Evolutionary conservation across 2,113 vertebrate species (phyloP).

Genomic region (Murina feae): DNA sequence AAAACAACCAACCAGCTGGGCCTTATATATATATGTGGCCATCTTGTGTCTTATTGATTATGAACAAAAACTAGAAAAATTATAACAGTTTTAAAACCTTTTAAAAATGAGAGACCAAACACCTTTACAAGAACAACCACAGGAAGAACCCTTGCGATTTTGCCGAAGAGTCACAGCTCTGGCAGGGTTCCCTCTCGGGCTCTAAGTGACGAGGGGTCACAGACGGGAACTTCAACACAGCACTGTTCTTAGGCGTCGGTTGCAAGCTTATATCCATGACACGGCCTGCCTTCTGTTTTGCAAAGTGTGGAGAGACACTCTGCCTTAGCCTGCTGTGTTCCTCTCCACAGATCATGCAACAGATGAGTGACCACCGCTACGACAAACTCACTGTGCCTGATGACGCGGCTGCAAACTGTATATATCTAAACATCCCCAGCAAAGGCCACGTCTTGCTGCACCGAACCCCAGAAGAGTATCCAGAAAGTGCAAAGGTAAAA

Average conservation of each 20-base stretch:
- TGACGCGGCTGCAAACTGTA: constrained; percentile 91
- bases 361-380: constrained; percentile 97
- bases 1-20: background rate
- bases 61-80: constrained; percentile 1
- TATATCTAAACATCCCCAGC: constrained; percentile 92
- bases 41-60: background rate
- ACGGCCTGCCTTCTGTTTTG: background rate
- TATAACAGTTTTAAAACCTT: background rate
- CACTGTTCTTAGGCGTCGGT: background rate
- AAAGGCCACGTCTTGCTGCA: constrained; percentile 95
- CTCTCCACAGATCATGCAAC: constrained; percentile 91
- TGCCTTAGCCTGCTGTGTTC: constrained; percentile 35
- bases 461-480: constrained; percentile 88
- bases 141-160: background rate
- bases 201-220: background rate
- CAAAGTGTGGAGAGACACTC: background rate
- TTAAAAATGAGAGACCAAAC: background rate
- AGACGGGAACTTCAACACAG: background rate
- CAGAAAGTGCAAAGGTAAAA: constrained; percentile 92
- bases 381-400: constrained; percentile 96
- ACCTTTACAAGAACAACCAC: background rate
- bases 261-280: background rate
- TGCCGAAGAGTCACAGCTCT: background rate
- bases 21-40: background rate
- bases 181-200: background rate